Evolutionary conservation across 2,113 vertebrate species (phyloP).

Genomic region (Cochlearius cochlearius): DNA sequence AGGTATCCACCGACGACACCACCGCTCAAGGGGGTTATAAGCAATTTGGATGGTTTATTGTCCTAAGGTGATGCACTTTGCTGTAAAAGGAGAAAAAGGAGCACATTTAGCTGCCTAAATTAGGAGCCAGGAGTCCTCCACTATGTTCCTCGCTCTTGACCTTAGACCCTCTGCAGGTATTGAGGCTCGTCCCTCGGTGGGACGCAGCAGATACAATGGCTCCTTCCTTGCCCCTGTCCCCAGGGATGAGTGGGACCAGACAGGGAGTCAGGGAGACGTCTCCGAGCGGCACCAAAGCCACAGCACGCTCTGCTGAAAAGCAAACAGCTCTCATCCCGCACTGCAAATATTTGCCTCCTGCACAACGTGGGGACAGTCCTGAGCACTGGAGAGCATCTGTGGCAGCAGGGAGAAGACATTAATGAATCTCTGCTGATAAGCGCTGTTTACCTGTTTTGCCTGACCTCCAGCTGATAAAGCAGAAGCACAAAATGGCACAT

Average conservation of each 20-base stretch:
- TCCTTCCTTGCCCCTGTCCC: not conserved
- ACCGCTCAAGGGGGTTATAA: not conserved
- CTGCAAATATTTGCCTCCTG: not conserved
- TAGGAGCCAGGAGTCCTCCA: not conserved
- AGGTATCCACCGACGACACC: accelerated
- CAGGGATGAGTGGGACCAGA: accelerated
- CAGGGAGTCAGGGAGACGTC: accelerated
- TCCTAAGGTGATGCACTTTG: not conserved
- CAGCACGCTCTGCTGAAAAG: not conserved
- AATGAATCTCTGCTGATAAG: not conserved
- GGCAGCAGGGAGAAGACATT: not conserved
- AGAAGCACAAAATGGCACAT: not conserved
- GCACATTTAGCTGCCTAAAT: not conserved
- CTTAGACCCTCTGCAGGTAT: not conserved
- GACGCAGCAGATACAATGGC: not conserved
- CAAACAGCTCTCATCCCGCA: not conserved
- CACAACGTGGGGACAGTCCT: accelerated
- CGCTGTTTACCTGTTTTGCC: not conserved
- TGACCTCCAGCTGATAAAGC: not conserved
- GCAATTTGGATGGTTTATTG: not conserved
- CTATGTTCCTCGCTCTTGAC: not conserved
- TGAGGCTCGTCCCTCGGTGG: accelerated
- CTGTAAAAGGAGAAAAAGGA: not conserved
- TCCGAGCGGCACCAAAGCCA: not conserved
- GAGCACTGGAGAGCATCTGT: not conserved